Percentiles rank a stretch among this genome's conserved stretches.
phyloP scores from a whole-genome alignment of 1,140 invertebrate genomes.

The Centruroides sculpturatus region DNA sequence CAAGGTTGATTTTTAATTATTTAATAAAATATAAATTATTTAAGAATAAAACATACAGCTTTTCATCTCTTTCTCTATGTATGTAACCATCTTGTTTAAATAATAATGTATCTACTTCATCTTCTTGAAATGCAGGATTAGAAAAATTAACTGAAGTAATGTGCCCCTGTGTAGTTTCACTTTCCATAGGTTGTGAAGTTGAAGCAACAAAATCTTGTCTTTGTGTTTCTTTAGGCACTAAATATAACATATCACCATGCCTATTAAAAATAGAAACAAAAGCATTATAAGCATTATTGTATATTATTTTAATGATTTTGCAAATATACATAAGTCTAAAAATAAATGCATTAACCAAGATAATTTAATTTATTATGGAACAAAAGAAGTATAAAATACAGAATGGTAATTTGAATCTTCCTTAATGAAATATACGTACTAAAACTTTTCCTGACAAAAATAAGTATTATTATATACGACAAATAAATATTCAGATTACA shows the following conservation, averaged over 20 bases:
- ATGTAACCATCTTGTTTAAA: constrained; percentile 77
- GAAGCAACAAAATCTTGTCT: constrained; percentile 24
- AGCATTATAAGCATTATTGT: too few relatives aligned
- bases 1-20: neutral
- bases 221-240: constrained; percentile 30
- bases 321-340: too few relatives aligned
- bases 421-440: too few relatives aligned
- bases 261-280: constrained; percentile 18
- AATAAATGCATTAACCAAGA: too few relatives aligned
- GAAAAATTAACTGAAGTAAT: neutral
- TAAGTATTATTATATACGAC: too few relatives aligned
- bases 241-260: constrained; percentile 85
- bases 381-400: too few relatives aligned
- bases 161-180: constrained; percentile 12
- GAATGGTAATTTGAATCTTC: too few relatives aligned
- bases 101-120: constrained; percentile 70
- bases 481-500: too few relatives aligned
- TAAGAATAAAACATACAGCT: constrained; percentile 49
- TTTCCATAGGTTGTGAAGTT: constrained; percentile 20
- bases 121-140: constrained; percentile 40
- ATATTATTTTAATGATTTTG: too few relatives aligned
- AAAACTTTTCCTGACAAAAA: too few relatives aligned
- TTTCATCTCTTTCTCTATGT: constrained; percentile 67
- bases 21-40: neutral
- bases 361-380: too few relatives aligned